Evolutionary conservation across 1,140 invertebrate genomes (phyloP), one percentile per base, ranked within the genome.

Genomic region (Listronotus bonariensis): DNA sequence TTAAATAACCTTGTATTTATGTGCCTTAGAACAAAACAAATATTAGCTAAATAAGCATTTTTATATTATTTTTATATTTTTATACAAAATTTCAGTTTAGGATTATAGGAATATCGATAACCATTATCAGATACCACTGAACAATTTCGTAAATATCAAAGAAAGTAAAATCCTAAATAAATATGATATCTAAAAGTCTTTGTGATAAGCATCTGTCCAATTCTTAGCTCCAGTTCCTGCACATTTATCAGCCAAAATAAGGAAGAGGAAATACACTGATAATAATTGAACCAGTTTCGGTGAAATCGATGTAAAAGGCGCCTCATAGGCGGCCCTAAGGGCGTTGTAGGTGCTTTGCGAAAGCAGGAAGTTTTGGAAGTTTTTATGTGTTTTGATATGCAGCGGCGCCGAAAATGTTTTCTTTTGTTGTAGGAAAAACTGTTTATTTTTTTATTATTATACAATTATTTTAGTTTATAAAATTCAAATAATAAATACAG

Each of bases 281-380:
- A 48, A 48, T 48, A 48, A 48, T 48, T 48, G 45, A 48, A 18
- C 45, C 45, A 48, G 45, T 48, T 48, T 48, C 18, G 15, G 45
- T 9, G 6, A 17, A 26, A 48, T 10, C 18, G 14, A 17, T 18
- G 15, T 11, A 6, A 26, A n/a, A 48, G 45, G 45, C 45, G 45
- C 45, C 45, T 48, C 15, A 20, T 48, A 26, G 45, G 45, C 45
- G 45, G 45, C 45, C 15, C 18, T 48, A 6, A 48, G 45, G 45
- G 18, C 45, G 15, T 48, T 48, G 15, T 48, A 48, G 45, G 45
- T 48, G 45, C 45, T 20, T 48, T 9, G 1, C 18, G 45, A 17
- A 48, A 48, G 12, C 15, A 18, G 15, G 18, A 18, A 48, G 45
- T 48, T 48, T 48, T 20, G 15, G 18, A 20, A 20, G 45, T 48